These are phyloP conservation scores for Lophius americanus DNA, from an alignment of 2,797 vertebrate genomes.

Conservation along the genomic window DNA sequence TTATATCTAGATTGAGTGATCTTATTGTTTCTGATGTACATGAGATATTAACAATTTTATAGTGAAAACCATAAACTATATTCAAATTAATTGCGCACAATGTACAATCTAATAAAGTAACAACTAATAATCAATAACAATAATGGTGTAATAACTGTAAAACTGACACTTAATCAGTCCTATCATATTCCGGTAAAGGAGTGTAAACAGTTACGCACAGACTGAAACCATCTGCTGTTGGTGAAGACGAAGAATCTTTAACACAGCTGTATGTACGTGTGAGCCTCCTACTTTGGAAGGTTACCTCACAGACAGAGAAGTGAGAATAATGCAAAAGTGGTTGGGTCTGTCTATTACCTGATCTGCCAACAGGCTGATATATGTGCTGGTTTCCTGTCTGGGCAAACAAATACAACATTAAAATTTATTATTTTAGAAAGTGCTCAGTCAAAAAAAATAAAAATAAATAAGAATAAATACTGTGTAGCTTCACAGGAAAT, in stretches of 20 bases:
- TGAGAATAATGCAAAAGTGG: conserved; percentile 35
- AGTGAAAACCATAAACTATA: no score
- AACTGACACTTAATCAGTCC: conserved; percentile 1
- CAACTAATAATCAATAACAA: no score
- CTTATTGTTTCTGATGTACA: no score
- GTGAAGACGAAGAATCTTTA: conserved; percentile 1
- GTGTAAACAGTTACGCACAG: conserved; percentile 28
- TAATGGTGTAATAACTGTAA: no score
- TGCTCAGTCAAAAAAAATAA: conserved; percentile 16
- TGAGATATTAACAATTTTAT: no score
- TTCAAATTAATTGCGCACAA: no score
- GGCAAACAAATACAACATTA: conserved; percentile 64
- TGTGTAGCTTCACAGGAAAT: conserved; percentile 38
- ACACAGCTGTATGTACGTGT: conserved; percentile 10
- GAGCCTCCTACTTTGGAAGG: conserved; percentile 12
- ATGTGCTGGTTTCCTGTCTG: conserved; percentile 97
- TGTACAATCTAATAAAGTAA: no score
- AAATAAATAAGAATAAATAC: conserved; percentile 6
- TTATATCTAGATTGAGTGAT: no score
- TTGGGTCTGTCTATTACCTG: conserved; percentile 84
- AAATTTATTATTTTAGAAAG: conserved; percentile 59
- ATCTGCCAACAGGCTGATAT: conserved; percentile 96
- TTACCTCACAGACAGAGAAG: conserved; percentile 9
- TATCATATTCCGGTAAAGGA: conserved; percentile 37
- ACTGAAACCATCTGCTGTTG: background rate